phyloP scores from a whole-genome alignment of 1,140 invertebrate species.

The Steinernema feltiae region DNA sequence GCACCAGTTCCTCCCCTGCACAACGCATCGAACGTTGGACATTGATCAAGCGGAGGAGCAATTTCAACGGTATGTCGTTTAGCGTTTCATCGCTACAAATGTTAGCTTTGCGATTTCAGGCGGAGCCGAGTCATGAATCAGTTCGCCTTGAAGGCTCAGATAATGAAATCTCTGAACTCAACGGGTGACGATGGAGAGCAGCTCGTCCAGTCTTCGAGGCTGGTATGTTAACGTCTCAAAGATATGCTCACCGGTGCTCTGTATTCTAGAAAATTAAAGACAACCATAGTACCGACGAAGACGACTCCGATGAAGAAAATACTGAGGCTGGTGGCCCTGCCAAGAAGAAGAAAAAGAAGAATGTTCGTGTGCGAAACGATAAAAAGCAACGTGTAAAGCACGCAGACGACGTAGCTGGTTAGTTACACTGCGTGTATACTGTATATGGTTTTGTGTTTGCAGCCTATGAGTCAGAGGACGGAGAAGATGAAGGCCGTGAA shows the following conservation, averaged over 20 bases:
- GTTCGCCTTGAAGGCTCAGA: conserved; percentile 56
- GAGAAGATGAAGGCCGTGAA: conserved; percentile 56
- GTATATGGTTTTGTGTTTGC: conserved; percentile 24
- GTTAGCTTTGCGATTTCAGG: conserved; percentile 15
- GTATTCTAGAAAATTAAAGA: conserved; percentile 56
- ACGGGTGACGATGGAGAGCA: conserved; percentile 44
- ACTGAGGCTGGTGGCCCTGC: conserved; percentile 30
- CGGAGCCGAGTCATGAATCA: conserved; percentile 55
- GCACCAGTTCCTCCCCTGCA: conserved; percentile 50
- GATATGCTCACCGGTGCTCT: neutral
- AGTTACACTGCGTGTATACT: conserved; percentile 18
- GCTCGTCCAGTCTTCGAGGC: conserved; percentile 6
- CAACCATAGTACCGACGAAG: conserved; percentile 41
- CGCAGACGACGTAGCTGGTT: conserved; percentile 54
- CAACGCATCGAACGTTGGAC: conserved; percentile 46
- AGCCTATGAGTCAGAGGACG: conserved; percentile 57
- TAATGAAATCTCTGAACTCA: conserved; percentile 43
- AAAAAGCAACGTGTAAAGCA: conserved; percentile 51
- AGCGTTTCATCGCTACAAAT: no score
- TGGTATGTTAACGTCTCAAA: neutral
- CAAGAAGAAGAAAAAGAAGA: conserved; percentile 39
- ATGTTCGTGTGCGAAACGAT: conserved; percentile 35
- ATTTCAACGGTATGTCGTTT: conserved; percentile 41
- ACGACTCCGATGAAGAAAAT: conserved; percentile 41
- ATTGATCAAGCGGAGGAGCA: conserved; percentile 55